Conservation (phyloP, 2,888 invertebrate species). For the Xestia rhomboidea region DNA sequence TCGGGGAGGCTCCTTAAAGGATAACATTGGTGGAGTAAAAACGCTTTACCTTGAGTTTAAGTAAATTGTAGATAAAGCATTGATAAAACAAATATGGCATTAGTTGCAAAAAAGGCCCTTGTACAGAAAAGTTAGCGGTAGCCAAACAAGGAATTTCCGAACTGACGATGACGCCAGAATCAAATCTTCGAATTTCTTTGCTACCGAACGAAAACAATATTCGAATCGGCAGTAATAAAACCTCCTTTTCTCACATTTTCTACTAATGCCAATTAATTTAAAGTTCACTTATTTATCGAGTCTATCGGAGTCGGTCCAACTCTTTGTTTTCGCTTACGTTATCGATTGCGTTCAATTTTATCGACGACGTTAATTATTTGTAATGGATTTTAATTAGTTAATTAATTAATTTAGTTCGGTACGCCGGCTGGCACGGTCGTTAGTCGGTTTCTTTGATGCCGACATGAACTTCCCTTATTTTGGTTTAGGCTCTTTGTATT, state of each 20-base stretch:
- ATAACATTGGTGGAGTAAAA: not conserved
- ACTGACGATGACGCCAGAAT: not conserved
- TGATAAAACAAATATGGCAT: not conserved
- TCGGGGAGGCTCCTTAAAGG: too few relatives aligned
- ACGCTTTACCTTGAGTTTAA: not conserved
- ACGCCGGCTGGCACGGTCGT: slow-evolving; percentile 72
- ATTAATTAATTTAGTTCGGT: slow-evolving; percentile 86
- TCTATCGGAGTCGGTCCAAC: slow-evolving; percentile 64
- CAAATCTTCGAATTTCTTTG: not conserved
- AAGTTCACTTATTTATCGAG: slow-evolving; percentile 63
- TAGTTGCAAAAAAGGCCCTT: not conserved
- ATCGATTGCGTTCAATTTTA: slow-evolving; percentile 78
- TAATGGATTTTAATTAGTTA: slow-evolving; percentile 87
- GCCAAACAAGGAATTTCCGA: not conserved
- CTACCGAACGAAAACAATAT: slow-evolving; percentile 1
- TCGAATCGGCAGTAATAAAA: slow-evolving; percentile 17
- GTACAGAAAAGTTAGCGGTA: not conserved
- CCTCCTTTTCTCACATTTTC: slow-evolving; percentile 52
- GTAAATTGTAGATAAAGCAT: not conserved
- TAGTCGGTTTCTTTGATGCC: slow-evolving; percentile 83
- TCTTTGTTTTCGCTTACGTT: slow-evolving; percentile 73
- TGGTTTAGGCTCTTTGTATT: slow-evolving; percentile 72
- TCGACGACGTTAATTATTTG: slow-evolving; percentile 78
- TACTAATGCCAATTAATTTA: slow-evolving; percentile 62
- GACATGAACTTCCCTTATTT: slow-evolving; percentile 74